A percentile compares a stretch with the other conserved stretches of the same genome.
Conservation (phyloP, 2,113 vertebrate genomes). For the Carlito syrichta region DNA sequence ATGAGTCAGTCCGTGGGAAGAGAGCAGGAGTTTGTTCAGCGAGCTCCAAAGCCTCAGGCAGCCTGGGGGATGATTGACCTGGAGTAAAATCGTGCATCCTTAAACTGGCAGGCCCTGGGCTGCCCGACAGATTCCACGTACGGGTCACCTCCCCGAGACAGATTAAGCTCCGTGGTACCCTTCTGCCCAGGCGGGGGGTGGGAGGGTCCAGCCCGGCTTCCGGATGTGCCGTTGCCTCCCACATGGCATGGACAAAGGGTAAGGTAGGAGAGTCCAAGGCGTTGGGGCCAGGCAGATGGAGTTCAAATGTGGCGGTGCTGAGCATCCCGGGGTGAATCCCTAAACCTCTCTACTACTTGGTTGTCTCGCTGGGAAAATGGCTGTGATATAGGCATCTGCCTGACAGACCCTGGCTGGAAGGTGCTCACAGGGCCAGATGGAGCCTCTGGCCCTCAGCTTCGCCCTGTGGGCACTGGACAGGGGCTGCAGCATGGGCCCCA, state of each 20-base stretch:
- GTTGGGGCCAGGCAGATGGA: not conserved
- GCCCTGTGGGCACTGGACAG: not conserved
- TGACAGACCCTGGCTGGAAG: too few species aligned
- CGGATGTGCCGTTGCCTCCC: not conserved
- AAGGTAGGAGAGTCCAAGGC: rapidly evolving
- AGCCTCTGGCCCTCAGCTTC: not conserved
- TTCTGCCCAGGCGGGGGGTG: not conserved
- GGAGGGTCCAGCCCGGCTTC: not conserved
- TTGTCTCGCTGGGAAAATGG: not conserved
- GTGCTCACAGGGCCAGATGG: rapidly evolving
- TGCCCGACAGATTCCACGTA: conserved; percentile 18
- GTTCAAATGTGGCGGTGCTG: rapidly evolving
- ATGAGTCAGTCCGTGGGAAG: conserved; percentile 51
- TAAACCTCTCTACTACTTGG: rapidly evolving
- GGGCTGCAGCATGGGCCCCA: rapidly evolving
- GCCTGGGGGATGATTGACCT: conserved; percentile 46
- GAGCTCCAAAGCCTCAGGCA: conserved; percentile 37
- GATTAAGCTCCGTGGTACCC: not conserved
- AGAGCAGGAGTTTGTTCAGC: conserved; percentile 1
- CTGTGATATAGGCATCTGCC: rapidly evolving
- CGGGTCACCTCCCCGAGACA: conserved; percentile 48
- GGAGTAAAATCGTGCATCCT: conserved; percentile 36
- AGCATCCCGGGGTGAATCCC: not conserved
- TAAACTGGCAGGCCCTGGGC: not conserved
- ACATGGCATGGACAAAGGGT: not conserved